phyloP scores from a whole-genome alignment of 2,888 invertebrate genomes.

The Limnephilus rhombicus region DNA sequence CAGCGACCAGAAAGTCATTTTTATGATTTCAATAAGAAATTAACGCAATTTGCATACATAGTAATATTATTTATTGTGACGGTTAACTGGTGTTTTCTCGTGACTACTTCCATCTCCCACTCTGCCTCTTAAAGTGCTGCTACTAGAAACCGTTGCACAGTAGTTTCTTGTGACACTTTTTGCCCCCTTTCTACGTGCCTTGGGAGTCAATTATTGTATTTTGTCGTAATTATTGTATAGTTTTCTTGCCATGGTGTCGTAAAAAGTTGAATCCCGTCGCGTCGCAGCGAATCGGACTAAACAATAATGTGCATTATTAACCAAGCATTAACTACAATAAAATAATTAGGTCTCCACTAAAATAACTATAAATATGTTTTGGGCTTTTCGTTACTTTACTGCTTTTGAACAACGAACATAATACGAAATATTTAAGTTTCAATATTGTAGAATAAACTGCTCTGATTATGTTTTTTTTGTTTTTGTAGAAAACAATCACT shows the following conservation, averaged over 20 bases:
- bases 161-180: constrained; percentile 61
- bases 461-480: too few relatives aligned
- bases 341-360: not conserved
- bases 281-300: constrained; percentile 18
- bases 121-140: not conserved
- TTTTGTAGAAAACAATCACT: too few relatives aligned
- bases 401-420: too few relatives aligned
- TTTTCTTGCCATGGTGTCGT: constrained; percentile 53
- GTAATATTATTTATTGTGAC: not conserved
- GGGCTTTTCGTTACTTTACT: not conserved
- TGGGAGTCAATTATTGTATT: constrained; percentile 47
- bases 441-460: too few relatives aligned
- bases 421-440: too few relatives aligned
- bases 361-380: not conserved
- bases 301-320: not conserved
- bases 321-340: not conserved
- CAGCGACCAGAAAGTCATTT: not conserved
- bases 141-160: not conserved
- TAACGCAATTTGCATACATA: not conserved
- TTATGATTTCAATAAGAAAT: not conserved
- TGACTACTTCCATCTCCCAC: not conserved
- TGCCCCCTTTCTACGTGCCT: constrained; percentile 54
- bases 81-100: not conserved
- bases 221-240: constrained; percentile 53
- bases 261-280: constrained; percentile 54